Conservation (phyloP, 2,888 invertebrate species). For the Zaprionus obscuricornis region DNA sequence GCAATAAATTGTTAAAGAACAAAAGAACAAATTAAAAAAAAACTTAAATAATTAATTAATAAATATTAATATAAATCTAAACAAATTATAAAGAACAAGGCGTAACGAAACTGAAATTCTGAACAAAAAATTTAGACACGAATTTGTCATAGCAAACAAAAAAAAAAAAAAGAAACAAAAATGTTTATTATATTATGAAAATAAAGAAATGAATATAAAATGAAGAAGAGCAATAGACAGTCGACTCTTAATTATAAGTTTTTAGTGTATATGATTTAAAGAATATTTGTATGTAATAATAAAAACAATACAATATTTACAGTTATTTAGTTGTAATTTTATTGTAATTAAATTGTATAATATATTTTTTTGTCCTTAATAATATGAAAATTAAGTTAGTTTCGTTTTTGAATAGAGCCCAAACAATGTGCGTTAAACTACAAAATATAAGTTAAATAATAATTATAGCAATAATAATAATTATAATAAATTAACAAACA, state of each 20-base stretch:
- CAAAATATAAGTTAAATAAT: constrained; percentile 43
- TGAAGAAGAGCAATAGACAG: constrained; percentile 56
- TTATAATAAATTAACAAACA: constrained; percentile 1
- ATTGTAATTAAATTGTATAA: constrained; percentile 63
- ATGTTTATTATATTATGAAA: constrained; percentile 6
- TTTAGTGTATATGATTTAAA: constrained; percentile 53
- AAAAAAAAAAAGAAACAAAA: too few species aligned
- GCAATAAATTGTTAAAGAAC: too few species aligned
- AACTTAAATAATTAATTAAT: constrained; percentile 24
- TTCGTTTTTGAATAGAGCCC: constrained; percentile 48
- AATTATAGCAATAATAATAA: constrained; percentile 2
- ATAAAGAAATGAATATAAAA: constrained; percentile 17
- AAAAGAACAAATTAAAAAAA: constrained; percentile 9
- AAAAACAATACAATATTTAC: constrained; percentile 41
- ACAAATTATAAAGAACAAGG: background rate
- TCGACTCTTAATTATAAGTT: constrained; percentile 55
- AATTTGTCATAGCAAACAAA: constrained; percentile 40
- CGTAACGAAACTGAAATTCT: too few species aligned
- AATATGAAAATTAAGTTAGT: constrained; percentile 40
- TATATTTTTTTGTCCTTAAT: constrained; percentile 47
- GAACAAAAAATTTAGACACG: constrained; percentile 29
- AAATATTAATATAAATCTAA: too few species aligned
- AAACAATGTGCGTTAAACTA: constrained; percentile 49
- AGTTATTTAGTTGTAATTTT: constrained; percentile 71
- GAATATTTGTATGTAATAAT: constrained; percentile 27